Conservation (phyloP, 2,113 vertebrate genomes). For the Nycticorax nycticorax region DNA sequence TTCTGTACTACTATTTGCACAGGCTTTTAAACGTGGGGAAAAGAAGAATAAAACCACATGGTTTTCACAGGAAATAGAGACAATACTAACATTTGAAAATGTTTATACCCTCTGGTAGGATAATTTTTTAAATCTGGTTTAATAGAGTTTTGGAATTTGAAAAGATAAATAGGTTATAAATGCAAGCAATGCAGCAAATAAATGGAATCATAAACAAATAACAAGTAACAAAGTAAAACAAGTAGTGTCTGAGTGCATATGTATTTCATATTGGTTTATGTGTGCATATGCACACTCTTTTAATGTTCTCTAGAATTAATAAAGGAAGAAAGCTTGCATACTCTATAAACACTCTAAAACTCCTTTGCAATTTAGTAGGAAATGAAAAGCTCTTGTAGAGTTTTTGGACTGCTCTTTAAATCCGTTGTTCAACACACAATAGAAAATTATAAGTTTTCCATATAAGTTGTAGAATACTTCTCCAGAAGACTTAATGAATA, state of each 20-base stretch:
- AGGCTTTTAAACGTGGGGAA: conserved; percentile 23
- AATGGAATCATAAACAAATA: conserved; percentile 28
- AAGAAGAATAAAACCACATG: conserved; percentile 49
- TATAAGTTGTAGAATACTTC: neutral
- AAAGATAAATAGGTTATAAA: conserved; percentile 48
- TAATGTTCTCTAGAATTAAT: neutral
- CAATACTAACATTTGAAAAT: conserved; percentile 35
- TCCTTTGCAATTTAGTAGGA: conserved; percentile 1
- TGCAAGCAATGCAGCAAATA: conserved; percentile 1
- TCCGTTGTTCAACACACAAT: neutral
- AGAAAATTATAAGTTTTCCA: neutral
- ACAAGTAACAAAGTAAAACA: conserved; percentile 37
- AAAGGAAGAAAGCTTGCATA: neutral
- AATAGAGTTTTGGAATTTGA: conserved; percentile 12
- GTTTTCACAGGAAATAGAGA: conserved; percentile 48
- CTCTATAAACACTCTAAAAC: neutral
- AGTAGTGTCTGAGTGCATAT: neutral
- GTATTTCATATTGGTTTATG: conserved; percentile 24
- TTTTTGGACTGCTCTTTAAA: neutral
- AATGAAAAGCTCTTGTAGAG: neutral
- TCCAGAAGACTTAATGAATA: neutral
- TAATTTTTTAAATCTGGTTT: conserved; percentile 35
- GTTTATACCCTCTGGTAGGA: conserved; percentile 38
- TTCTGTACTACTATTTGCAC: neutral
- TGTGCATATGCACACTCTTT: neutral